phyloP scores from a whole-genome alignment of 2,888 invertebrate genomes.

The Thyatira batis region DNA sequence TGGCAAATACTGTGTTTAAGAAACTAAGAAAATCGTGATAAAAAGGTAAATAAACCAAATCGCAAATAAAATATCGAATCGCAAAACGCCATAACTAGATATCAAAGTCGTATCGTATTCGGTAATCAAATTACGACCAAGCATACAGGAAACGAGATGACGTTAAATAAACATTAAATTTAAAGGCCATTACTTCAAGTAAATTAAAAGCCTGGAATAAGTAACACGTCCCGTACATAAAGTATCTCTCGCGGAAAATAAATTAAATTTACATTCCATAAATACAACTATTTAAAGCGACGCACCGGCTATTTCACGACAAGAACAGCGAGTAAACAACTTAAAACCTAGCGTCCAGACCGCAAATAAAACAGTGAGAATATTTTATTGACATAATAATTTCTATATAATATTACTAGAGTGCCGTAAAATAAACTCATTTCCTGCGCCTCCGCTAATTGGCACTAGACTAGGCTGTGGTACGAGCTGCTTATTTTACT shows the following conservation, averaged over 20 bases:
- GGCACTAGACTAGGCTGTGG: not conserved
- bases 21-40: no score
- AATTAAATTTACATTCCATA: not conserved
- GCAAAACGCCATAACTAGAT: no score
- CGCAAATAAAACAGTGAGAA: not conserved
- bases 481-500: not conserved
- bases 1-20: no score
- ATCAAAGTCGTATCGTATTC: no score
- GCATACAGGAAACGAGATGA: not conserved
- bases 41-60: no score
- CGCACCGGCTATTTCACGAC: not conserved
- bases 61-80: no score
- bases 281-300: not conserved
- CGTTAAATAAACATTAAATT: not conserved
- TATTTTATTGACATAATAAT: not conserved
- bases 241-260: not conserved
- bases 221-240: not conserved
- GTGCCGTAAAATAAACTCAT: slow-evolving; percentile 2
- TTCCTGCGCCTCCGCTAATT: slow-evolving; percentile 3
- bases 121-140: not conserved
- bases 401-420: not conserved
- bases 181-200: not conserved
- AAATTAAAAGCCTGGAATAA: not conserved
- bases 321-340: not conserved
- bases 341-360: not conserved